phyloP scores from a whole-genome alignment of 1,140 invertebrate species.

The Nebria ingens region DNA sequence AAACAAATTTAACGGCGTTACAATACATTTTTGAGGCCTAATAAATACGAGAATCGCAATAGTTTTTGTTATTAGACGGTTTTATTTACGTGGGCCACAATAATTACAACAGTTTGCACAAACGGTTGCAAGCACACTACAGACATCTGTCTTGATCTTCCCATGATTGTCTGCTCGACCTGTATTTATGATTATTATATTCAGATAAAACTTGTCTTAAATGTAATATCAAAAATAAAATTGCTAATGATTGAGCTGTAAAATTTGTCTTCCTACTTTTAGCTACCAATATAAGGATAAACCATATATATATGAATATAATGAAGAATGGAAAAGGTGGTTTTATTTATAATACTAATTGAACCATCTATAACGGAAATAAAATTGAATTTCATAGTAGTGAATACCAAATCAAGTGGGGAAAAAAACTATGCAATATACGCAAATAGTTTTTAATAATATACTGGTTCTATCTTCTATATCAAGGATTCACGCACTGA shows the following conservation, averaged over 20 bases:
- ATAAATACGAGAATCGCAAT: conserved; percentile 20
- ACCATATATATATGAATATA: too few species aligned
- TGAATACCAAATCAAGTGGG: too few species aligned
- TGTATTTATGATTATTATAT: conserved; percentile 23
- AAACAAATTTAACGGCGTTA: not conserved
- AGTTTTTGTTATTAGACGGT: conserved; percentile 17
- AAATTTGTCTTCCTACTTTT: too few species aligned
- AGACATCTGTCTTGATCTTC: conserved; percentile 28
- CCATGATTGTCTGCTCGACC: conserved; percentile 24
- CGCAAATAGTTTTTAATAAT: too few species aligned
- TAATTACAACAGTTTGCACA: conserved; percentile 17
- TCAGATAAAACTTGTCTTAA: conserved; percentile 10
- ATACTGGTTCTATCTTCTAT: too few species aligned
- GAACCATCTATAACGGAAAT: too few species aligned
- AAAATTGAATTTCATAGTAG: too few species aligned
- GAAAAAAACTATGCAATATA: too few species aligned
- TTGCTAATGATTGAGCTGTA: conserved; percentile 2
- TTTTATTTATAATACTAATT: too few species aligned
- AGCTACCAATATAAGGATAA: too few species aligned
- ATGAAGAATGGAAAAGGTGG: too few species aligned
- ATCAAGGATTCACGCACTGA: too few species aligned
- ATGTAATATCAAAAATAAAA: conserved; percentile 4
- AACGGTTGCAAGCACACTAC: conserved; percentile 19
- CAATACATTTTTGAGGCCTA: conserved; percentile 20
- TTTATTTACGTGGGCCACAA: not conserved